Evolutionary conservation across 2,113 vertebrate genomes (phyloP), one percentile per base, ranked within the genome.

Genomic region (Aegypius monachus): DNA sequence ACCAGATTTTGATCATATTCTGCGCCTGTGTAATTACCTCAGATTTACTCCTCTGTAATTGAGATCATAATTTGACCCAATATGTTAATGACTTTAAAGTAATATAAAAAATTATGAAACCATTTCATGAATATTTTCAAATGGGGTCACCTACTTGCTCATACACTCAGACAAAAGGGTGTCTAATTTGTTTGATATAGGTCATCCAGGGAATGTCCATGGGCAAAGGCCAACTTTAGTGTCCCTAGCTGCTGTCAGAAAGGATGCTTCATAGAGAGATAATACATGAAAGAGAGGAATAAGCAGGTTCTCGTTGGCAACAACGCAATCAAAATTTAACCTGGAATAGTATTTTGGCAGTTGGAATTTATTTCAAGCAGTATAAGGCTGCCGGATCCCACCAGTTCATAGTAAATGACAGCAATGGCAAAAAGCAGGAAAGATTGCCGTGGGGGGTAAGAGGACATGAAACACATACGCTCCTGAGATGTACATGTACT

Each of bases 91-190:
- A 94, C 36, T 92, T 90, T 67, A 72, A 93, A 82, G 63, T 71
- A 90, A 86, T 73, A 89, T 62, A 87, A 94, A 91, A 96, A 97
- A 95, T 58, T 36, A 82, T 96, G 89, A 93, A 95, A 52, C 40
- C n/a, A 75, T 95, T 96, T 96, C 97, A 97, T 96, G 87, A 95
- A 94, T 93, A 90, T 93, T 97, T 97, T 95, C 80, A 95, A 97
- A 97, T 73, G 94, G 81, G 93, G 56, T 93, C 95, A 95, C 84
- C 73, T 96, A 78, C 84, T 94, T 96, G 92, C 91, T 89, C 58
- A 47, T 23, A 32, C 11, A 59, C 61, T 86, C 94, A 97, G 89
- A 94, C 90, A 94, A 93, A 90, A 78, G 80, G 26, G 42, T 92
- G 53, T 82, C 94, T 94, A 81, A 94, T 96, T 96, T 93, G 79